Evolutionary conservation across 2,113 vertebrate genomes (phyloP).

Genomic region (Neogale vison): DNA sequence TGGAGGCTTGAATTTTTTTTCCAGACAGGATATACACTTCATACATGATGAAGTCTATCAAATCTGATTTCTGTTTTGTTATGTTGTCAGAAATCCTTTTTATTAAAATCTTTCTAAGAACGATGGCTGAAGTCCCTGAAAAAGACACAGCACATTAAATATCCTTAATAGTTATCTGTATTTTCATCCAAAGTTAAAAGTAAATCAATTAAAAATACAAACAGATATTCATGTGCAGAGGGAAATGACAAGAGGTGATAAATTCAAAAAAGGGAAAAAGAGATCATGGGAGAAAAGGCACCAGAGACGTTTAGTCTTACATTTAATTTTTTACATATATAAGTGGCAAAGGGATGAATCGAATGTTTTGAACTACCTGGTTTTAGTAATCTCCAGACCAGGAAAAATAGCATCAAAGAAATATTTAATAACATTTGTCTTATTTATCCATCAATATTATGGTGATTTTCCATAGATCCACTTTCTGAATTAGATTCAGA

Average conservation of each 20-base stretch:
- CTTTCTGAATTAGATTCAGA: not conserved
- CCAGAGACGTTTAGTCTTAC: not conserved
- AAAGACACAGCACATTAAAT: not conserved
- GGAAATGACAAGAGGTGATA: not conserved
- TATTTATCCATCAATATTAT: not conserved
- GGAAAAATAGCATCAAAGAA: not conserved
- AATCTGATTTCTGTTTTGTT: conserved; percentile 36
- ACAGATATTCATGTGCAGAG: not conserved
- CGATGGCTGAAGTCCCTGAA: not conserved
- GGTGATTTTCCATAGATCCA: not conserved
- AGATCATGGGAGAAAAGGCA: not conserved
- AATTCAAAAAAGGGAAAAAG: not conserved
- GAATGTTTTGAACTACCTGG: not conserved
- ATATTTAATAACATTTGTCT: not conserved
- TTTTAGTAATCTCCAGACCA: not conserved
- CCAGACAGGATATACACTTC: not conserved
- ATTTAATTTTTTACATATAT: not conserved
- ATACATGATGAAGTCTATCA: conserved; percentile 9
- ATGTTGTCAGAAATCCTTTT: conserved; percentile 2
- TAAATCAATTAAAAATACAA: conserved; percentile 37
- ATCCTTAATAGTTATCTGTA: not conserved
- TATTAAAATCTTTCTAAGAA: conserved; percentile 40
- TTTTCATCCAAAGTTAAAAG: conserved; percentile 26
- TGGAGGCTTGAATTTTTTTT: not conserved
- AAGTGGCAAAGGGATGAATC: not conserved